A percentile compares a stretch with the other conserved stretches of the same genome.
Conservation (phyloP, 1,140 invertebrate genomes). For the Cyrtorhinus lividipennis region DNA sequence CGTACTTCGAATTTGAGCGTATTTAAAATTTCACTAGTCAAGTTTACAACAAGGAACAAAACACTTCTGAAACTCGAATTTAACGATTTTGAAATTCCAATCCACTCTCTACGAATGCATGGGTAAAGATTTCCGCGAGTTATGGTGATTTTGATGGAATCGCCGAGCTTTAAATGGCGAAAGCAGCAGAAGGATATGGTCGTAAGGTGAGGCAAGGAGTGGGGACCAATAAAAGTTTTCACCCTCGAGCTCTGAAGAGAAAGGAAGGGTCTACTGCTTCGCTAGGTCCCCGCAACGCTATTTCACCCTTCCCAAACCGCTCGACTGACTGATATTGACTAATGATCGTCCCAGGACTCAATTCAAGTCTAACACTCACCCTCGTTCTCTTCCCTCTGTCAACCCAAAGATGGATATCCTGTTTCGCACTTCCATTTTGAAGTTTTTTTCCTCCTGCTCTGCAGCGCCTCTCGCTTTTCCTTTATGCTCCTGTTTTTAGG, state of each 20-base stretch:
- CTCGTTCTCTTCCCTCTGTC: slow-evolving; percentile 12
- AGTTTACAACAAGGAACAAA: too few relatives aligned
- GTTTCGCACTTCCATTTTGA: slow-evolving; percentile 16
- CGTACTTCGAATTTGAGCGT: too few relatives aligned
- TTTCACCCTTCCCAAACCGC: slow-evolving; percentile 5
- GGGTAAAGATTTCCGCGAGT: too few relatives aligned
- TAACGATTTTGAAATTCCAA: too few relatives aligned
- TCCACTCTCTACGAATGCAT: too few relatives aligned
- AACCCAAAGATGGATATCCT: slow-evolving; percentile 17
- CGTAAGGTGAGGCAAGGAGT: not conserved
- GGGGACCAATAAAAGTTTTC: slow-evolving; percentile 9
- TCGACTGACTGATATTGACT: slow-evolving; percentile 16
- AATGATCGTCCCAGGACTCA: slow-evolving; percentile 12
- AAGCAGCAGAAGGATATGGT: not conserved
- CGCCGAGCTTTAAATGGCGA: too few relatives aligned
- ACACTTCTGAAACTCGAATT: too few relatives aligned
- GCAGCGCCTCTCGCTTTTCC: not conserved
- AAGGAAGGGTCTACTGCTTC: slow-evolving; percentile 2
- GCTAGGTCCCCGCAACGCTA: not conserved
- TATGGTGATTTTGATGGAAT: too few relatives aligned
- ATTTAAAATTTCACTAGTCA: too few relatives aligned
- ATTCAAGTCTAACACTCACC: slow-evolving; percentile 12
- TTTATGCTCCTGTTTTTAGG: not conserved
- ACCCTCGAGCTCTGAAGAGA: slow-evolving; percentile 7
- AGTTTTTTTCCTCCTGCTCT: slow-evolving; percentile 9